Evolutionary conservation across 2,888 invertebrate species (phyloP).

Genomic region (Trichopria drosophilae): DNA sequence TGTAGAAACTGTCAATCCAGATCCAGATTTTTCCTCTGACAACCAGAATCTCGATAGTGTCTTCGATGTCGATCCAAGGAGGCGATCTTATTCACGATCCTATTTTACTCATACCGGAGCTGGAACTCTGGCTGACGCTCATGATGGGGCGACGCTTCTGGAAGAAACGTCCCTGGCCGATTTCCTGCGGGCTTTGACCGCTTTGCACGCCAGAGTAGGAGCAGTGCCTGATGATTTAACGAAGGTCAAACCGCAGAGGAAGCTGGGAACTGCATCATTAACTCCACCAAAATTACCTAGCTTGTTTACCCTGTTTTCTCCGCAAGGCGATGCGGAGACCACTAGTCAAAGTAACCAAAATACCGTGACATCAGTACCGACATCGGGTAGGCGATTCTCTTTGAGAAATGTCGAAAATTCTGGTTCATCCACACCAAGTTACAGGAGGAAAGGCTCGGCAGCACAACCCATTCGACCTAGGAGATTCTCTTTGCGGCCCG

Average conservation of each 20-base stretch:
- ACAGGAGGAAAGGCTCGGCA: conserved; percentile 43
- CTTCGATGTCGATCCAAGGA: too few relatives aligned
- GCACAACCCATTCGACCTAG: conserved; percentile 37
- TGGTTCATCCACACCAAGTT: conserved; percentile 38
- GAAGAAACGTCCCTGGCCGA: conserved; percentile 85
- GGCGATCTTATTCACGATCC: conserved; percentile 47
- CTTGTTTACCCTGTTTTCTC: conserved; percentile 59
- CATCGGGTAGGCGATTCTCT: conserved; percentile 42
- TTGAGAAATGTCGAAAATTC: conserved; percentile 42
- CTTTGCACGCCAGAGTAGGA: conserved; percentile 64
- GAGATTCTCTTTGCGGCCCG: conserved; percentile 53
- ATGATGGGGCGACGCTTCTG: conserved; percentile 66
- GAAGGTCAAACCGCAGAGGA: conserved; percentile 56
- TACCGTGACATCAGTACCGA: conserved; percentile 39
- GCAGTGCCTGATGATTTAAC: conserved; percentile 50
- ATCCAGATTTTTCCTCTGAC: conserved; percentile 25
- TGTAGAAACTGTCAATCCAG: too few relatives aligned
- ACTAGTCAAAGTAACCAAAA: conserved; percentile 46
- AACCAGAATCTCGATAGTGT: too few relatives aligned
- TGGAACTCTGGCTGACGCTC: conserved; percentile 32
- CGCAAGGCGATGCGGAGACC: conserved; percentile 37
- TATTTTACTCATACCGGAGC: conserved; percentile 51
- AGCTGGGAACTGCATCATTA: conserved; percentile 62
- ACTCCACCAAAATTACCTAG: conserved; percentile 61
- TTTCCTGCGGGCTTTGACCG: conserved; percentile 75